phyloP scores from a whole-genome alignment of 2,113 vertebrate genomes.

The Dinomys branickii region DNA sequence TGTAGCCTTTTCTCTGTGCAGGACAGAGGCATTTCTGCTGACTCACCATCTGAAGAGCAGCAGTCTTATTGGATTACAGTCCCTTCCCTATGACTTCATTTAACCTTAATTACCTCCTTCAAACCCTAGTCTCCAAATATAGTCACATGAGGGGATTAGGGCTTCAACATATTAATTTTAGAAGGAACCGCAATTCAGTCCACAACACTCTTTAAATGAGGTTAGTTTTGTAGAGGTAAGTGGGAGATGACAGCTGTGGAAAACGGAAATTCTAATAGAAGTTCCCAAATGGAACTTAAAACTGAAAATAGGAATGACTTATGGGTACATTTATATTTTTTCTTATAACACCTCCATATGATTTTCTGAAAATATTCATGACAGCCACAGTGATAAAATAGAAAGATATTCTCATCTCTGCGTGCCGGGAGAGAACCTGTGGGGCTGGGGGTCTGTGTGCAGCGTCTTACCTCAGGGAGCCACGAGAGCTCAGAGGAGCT shows the following conservation, averaged over 20 bases:
- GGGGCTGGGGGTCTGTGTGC: background rate
- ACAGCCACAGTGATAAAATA: background rate
- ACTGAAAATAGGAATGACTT: background rate
- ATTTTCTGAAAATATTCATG: slow-evolving; percentile 10
- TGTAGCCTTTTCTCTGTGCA: background rate
- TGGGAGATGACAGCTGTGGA: background rate
- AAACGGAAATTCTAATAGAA: background rate
- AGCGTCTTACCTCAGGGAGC: background rate
- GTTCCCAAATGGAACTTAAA: slow-evolving; percentile 1
- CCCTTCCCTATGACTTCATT: background rate
- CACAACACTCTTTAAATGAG: background rate
- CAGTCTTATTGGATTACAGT: background rate
- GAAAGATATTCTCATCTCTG: slow-evolving; percentile 23
- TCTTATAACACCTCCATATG: background rate
- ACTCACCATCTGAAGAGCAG: background rate
- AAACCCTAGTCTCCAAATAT: background rate
- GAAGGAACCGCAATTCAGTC: background rate
- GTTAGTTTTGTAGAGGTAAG: background rate
- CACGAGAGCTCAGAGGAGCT: background rate
- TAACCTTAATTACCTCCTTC: background rate
- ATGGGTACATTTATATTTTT: background rate
- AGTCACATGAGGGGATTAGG: background rate
- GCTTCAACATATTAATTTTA: background rate
- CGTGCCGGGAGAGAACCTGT: background rate
- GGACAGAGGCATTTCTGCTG: background rate